These are phyloP conservation scores for Sycophila sp. DNA, from an alignment of 1,140 invertebrate species.

Conservation along the genomic window DNA sequence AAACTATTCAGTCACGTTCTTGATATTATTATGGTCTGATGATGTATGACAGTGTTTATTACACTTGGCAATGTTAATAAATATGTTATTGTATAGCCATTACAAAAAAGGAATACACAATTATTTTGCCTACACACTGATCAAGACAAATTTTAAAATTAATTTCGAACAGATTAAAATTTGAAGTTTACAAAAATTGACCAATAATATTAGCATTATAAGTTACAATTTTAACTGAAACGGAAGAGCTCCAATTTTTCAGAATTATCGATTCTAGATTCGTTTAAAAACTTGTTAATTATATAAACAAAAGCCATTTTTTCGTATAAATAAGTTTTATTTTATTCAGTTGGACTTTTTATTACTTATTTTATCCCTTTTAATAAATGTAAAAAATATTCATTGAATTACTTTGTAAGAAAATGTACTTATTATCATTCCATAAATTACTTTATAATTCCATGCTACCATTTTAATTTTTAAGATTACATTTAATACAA, in stretches of 20 bases:
- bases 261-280: constrained; percentile 42
- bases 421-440: no score
- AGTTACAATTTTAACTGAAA: constrained; percentile 36
- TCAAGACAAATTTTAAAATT: no score
- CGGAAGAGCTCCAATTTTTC: constrained; percentile 16
- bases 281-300: constrained; percentile 52
- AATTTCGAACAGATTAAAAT: no score
- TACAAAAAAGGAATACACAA: constrained; percentile 47
- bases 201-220: no score
- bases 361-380: constrained; percentile 43
- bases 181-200: no score
- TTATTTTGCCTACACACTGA: constrained; percentile 52
- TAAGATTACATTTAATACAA: no score
- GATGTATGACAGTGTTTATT: constrained; percentile 47
- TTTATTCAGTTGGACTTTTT: constrained; percentile 48
- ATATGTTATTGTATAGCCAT: constrained; percentile 55
- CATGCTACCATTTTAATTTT: no score
- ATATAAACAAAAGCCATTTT: constrained; percentile 62
- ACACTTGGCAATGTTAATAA: constrained; percentile 53
- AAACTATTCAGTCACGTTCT: constrained; percentile 7
- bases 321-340: constrained; percentile 59
- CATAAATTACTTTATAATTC: no score
- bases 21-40: constrained; percentile 45
- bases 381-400: no score
- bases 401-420: constrained; percentile 35